Evolutionary conservation across 1,140 invertebrate species (phyloP).

Genomic region (Mactra quadrangularis): DNA sequence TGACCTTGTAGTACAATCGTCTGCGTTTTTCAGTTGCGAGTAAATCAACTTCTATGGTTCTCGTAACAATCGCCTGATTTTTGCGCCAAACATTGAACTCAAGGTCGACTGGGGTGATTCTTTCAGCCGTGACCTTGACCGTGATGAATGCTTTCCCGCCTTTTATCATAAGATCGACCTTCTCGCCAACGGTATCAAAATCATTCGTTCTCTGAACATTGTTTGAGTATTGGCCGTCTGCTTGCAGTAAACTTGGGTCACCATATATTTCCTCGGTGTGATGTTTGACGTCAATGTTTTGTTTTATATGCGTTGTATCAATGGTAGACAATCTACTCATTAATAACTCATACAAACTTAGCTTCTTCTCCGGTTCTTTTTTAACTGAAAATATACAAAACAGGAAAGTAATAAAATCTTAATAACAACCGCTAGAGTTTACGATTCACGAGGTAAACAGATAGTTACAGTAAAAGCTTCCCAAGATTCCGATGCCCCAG

Average conservation of each 20-base stretch:
- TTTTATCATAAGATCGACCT: slow-evolving; percentile 79
- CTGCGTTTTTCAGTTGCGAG: slow-evolving; percentile 79
- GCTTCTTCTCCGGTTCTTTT: slow-evolving; percentile 59
- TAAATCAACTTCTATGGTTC: slow-evolving; percentile 81
- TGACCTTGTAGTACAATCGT: slow-evolving; percentile 79
- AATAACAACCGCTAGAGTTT: no score
- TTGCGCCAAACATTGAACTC: slow-evolving; percentile 82
- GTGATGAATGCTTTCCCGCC: slow-evolving; percentile 79
- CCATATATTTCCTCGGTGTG: slow-evolving; percentile 81
- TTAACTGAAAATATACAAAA: slow-evolving; percentile 64
- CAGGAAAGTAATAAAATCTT: background rate
- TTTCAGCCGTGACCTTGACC: slow-evolving; percentile 80
- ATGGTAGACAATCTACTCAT: slow-evolving; percentile 72
- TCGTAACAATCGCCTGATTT: slow-evolving; percentile 81
- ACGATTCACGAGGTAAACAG: no score
- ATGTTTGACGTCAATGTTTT: slow-evolving; percentile 80
- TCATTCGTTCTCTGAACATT: slow-evolving; percentile 71
- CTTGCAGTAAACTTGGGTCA: slow-evolving; percentile 76
- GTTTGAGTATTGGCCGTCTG: slow-evolving; percentile 68
- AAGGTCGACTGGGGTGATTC: slow-evolving; percentile 79
- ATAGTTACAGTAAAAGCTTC: no score
- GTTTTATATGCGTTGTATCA: slow-evolving; percentile 77
- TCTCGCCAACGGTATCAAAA: slow-evolving; percentile 81
- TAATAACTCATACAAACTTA: slow-evolving; percentile 73
- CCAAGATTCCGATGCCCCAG: no score